phyloP scores from a whole-genome alignment of 2,888 invertebrate genomes.

The Yponomeuta malinellus region DNA sequence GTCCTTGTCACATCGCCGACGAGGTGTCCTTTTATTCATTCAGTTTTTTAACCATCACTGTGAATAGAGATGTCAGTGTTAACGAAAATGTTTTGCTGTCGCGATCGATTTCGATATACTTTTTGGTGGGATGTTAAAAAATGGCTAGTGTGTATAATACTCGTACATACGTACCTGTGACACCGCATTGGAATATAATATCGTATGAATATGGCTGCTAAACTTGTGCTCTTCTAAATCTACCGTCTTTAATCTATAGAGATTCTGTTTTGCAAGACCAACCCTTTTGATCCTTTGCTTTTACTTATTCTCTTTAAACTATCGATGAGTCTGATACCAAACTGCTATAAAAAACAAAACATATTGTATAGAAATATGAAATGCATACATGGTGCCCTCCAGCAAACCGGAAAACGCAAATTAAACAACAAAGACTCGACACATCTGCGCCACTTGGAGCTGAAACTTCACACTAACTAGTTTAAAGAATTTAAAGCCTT shows the following conservation, averaged over 20 bases:
- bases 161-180: too few relatives aligned
- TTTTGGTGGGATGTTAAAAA: too few relatives aligned
- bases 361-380: neutral
- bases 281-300: neutral
- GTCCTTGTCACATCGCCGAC: neutral
- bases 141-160: too few relatives aligned
- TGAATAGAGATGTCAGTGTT: neutral
- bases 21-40: neutral
- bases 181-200: too few relatives aligned
- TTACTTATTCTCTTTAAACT: neutral
- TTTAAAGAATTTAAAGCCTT: neutral
- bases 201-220: too few relatives aligned
- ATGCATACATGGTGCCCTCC: conserved; percentile 25
- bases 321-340: too few relatives aligned
- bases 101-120: neutral
- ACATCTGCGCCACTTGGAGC: conserved; percentile 55
- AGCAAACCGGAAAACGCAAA: conserved; percentile 72
- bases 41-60: neutral
- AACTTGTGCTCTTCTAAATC: too few relatives aligned
- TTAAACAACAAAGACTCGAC: conserved; percentile 72
- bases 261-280: neutral
- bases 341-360: neutral
- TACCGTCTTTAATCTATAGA: too few relatives aligned
- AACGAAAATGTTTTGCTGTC: neutral
- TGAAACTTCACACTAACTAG: conserved; percentile 6